phyloP scores from a whole-genome alignment of 92 coral and sea anemone species.

The Palythoa grandis region DNA sequence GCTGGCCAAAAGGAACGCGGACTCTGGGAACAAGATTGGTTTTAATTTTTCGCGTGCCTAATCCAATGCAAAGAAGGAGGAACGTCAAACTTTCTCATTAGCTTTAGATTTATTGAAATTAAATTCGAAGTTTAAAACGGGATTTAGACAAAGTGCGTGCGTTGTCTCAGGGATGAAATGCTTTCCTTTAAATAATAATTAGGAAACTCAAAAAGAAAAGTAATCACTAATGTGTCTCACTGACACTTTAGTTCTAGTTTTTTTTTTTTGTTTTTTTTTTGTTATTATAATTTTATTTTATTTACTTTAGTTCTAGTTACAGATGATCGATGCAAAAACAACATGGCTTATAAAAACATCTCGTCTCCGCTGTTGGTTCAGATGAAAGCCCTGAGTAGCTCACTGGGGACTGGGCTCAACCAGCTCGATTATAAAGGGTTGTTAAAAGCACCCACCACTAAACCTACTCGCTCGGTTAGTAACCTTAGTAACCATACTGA shows the following conservation, averaged over 20 bases:
- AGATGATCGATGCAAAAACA: slow-evolving; percentile 39
- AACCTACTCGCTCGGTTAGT: slow-evolving; percentile 23
- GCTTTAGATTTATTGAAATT: too few relatives aligned
- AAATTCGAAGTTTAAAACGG: too few relatives aligned
- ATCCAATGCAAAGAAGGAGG: too few relatives aligned
- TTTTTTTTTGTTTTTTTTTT: too few relatives aligned
- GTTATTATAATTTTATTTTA: too few relatives aligned
- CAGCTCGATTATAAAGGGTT: slow-evolving; percentile 40
- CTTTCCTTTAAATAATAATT: neutral
- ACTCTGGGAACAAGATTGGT: too few relatives aligned
- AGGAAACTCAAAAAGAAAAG: neutral
- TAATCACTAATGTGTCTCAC: too few relatives aligned
- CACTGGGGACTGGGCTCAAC: slow-evolving; percentile 76
- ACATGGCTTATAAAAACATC: slow-evolving; percentile 57
- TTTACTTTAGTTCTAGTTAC: slow-evolving; percentile 33
- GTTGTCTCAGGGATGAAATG: neutral
- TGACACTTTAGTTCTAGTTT: slow-evolving; percentile 20
- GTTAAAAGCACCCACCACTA: neutral
- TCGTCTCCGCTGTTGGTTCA: slow-evolving; percentile 58
- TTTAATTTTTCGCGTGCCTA: too few relatives aligned
- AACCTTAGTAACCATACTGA: neutral
- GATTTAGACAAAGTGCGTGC: too few relatives aligned
- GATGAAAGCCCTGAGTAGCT: slow-evolving; percentile 62
- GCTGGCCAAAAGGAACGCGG: too few relatives aligned
- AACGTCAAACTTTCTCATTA: too few relatives aligned